Evolutionary conservation across 2,797 vertebrate species (phyloP), one percentile per base, ranked within the genome.

Genomic region (Chelidonichthys spinosus): DNA sequence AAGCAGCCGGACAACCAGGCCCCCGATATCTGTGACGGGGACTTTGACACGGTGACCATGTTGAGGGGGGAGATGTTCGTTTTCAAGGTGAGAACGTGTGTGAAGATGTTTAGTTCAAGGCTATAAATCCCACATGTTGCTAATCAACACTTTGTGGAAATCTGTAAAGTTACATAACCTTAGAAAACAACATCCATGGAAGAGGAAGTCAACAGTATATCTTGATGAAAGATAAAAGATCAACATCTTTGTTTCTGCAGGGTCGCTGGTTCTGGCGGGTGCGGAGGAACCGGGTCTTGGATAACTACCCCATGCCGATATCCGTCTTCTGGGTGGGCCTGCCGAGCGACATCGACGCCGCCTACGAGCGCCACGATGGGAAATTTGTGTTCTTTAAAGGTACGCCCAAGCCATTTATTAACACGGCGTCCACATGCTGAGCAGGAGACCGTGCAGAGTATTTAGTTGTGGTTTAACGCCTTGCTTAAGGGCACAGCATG

Each of bases 221-320:
- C 1, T 40, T 14, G 63, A 46, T 25, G 4, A 70, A 63, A 72
- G 10, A 53, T 36, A 69, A 9, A 14, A 53, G 62, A 50, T 2
- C 47, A n/a, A 54, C 47, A 36, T 25, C 60, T 68, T 58, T 55
- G 39, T n/a, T 66, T 55, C 10, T 63, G 58, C 77, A 99, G 98
- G 98, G 97, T 67, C 94, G 93, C 66, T 99, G 98, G 98, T 99
- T 99, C 91, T 99, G 98, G 98, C 94, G 98, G n/a, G 98, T 99
- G 6, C 94, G 97, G 33, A 94, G 97, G 81, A 99, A 99, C 88
- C 95, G 95, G 0, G 97, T 99, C 66, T 89, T 99, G 83, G 98
- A 98, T 90, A 98, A 98, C 85, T 98, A 99, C 72, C 98, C 98
- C 18, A 99, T 99, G 98, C 97, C 96, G 1, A 98, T 99, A 0